These are phyloP conservation scores for Blomia tropicalis DNA, from an alignment of 2,888 invertebrate genomes.

Conservation along the genomic window DNA sequence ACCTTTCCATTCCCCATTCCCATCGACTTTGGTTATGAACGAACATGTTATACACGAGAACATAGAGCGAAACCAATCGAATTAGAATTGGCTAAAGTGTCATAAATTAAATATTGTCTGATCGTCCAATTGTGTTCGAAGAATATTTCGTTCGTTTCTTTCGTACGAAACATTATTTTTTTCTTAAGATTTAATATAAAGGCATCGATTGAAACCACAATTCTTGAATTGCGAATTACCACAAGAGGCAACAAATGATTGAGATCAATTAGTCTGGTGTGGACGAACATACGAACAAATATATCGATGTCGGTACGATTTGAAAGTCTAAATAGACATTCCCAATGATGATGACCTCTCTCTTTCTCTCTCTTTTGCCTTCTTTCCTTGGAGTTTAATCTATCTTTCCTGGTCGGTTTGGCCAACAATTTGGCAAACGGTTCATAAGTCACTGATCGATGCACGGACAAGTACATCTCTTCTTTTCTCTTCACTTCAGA, in stretches of 20 bases:
- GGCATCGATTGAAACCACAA: background rate
- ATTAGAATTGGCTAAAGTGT: background rate
- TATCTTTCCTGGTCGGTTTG: background rate
- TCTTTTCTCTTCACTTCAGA: no score
- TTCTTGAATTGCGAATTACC: background rate
- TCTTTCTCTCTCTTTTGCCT: no score
- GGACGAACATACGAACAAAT: no score
- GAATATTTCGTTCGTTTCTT: no score
- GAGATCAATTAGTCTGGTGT: background rate
- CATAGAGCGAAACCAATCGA: conserved; percentile 1
- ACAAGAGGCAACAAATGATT: background rate
- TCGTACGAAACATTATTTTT: no score
- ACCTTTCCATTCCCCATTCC: no score
- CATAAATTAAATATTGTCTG: conserved; percentile 3
- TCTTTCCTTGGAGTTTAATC: no score
- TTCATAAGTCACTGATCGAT: conserved; percentile 6
- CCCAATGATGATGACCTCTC: background rate
- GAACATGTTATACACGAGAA: background rate
- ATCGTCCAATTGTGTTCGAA: background rate
- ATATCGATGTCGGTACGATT: conserved; percentile 6
- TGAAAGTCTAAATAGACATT: conserved; percentile 9
- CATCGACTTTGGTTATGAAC: background rate
- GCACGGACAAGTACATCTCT: no score
- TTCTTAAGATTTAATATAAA: no score
- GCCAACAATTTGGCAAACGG: background rate